Evolutionary conservation across 2,113 vertebrate genomes (phyloP).

Genomic region (Scalopus aquaticus): DNA sequence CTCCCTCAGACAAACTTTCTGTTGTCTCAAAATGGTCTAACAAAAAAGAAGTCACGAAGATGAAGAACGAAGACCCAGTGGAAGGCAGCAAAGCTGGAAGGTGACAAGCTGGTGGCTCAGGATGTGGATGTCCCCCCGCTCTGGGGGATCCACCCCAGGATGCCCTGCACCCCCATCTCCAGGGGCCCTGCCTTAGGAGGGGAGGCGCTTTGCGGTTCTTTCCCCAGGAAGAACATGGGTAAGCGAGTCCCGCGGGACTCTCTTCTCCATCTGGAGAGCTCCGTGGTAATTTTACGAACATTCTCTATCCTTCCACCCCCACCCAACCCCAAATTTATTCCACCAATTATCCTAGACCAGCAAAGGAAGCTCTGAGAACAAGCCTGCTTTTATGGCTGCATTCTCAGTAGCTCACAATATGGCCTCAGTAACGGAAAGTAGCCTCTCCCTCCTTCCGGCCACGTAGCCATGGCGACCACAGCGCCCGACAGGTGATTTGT

Average conservation of each 20-base stretch:
- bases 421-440: not conserved
- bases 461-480: accelerated
- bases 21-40: not conserved
- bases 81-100: too few relatives aligned
- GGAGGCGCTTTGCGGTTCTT: not conserved
- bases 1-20: not conserved
- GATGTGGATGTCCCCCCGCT: too few relatives aligned
- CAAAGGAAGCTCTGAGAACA: not conserved
- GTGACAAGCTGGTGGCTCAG: accelerated
- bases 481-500: accelerated
- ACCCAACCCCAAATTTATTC: not conserved
- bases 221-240: not conserved
- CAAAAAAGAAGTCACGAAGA: accelerated
- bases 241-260: not conserved
- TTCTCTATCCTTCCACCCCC: not conserved
- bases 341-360: not conserved
- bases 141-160: too few relatives aligned
- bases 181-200: not conserved
- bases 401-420: not conserved
- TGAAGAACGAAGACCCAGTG: not conserved
- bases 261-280: not conserved
- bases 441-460: not conserved
- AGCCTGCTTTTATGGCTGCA: not conserved
- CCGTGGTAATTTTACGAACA: not conserved
- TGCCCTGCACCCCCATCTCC: too few relatives aligned